Evolutionary conservation across 1,140 invertebrate genomes (phyloP), one percentile per base, ranked within the genome.

Genomic region (Proctacanthus coquilletti): DNA sequence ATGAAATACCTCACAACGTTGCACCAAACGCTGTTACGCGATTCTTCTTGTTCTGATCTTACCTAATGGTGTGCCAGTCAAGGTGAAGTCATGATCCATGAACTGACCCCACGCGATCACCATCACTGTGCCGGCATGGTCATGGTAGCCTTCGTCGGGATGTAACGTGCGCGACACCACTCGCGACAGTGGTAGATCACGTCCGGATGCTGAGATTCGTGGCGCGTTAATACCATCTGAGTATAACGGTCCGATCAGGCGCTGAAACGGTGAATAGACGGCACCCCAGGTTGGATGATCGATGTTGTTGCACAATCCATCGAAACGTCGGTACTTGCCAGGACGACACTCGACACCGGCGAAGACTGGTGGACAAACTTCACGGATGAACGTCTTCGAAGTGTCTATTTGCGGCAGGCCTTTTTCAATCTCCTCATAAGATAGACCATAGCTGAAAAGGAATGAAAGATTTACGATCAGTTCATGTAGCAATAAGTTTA

Each of bases 71-170:
- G 83, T 87, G 19, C 72, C 86, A 34, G 84, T 89, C 8, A 92
- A 68, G 1, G 86, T 92, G 46, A 88, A 82, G 56, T 93, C 88
- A 63, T 93, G 88, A 59, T 92, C 88, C 73, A 92, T 85, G 60
- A 92, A 89, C 63, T 93, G 88, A 47, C 86, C 87, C 85, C 85
- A 91, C 36, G 85, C 84, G 41, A 92, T 87, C 29, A 91, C 73
- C 78, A 92, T 86, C 42, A 89, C 83, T 10, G 86, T 91, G 31
- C 86, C 84, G n/a, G 85, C 85, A 54, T 92, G 86, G 60, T 92
- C 86, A 51, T 92, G 86, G 65, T 76, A 87, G 18, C 84, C 85
- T 43, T 89, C 83, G 48, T 92, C 87, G 4, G 84, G 80, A 60
- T 93, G 87, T 69, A 92, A 83, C 4, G 83, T 85, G 13, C 84